A percentile compares a stretch with the other conserved stretches of the same genome.
Evolutionary conservation across 2,113 vertebrate genomes (phyloP).

Genomic region (Pagrus major): DNA sequence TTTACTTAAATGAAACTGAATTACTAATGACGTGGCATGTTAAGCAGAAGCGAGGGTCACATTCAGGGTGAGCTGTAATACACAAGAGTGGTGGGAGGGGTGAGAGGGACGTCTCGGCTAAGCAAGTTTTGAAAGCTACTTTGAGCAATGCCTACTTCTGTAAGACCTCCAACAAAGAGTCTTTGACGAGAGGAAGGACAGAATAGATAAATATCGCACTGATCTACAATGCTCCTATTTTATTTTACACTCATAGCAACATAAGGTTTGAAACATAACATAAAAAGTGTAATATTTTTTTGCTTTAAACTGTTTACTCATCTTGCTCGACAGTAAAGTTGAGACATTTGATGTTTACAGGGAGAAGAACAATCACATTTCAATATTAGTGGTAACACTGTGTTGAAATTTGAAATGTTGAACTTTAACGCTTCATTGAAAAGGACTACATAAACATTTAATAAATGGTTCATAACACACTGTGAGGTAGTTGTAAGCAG

Average conservation of each 20-base stretch:
- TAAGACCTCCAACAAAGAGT: neutral
- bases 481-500: no score
- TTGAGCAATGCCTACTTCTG: constrained; percentile 27
- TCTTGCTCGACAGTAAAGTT: no score
- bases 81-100: neutral
- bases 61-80: neutral
- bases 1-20: neutral
- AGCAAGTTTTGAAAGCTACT: neutral
- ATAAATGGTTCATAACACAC: no score
- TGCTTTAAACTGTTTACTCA: neutral
- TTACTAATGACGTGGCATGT: neutral
- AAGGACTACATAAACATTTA: no score
- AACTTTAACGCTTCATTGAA: no score
- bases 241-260: neutral
- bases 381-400: no score
- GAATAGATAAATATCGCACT: rapidly evolving
- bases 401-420: no score
- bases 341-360: no score
- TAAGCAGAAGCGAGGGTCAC: neutral
- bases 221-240: neutral
- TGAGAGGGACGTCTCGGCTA: neutral
- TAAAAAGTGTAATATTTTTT: neutral
- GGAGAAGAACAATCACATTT: no score
- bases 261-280: neutral
- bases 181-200: neutral